Percentiles rank a stretch among this genome's conserved stretches.
phyloP scores from a whole-genome alignment of 1,140 invertebrate genomes.

The Gerris buenoi region DNA sequence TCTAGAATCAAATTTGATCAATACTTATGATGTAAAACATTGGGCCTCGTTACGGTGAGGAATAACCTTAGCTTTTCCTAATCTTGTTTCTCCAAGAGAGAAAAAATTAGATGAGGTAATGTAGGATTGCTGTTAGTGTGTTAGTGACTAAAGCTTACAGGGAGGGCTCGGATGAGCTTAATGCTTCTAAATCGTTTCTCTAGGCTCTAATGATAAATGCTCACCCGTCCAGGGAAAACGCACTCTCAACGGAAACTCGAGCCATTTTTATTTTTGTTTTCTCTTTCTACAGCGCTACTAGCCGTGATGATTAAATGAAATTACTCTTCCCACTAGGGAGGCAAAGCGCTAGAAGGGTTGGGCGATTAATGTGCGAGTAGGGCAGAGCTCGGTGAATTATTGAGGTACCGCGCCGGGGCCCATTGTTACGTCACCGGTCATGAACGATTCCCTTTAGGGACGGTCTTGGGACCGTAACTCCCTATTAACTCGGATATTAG shows the following conservation, averaged over 20 bases:
- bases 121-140: too few species aligned
- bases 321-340: not conserved
- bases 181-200: not conserved
- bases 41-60: too few species aligned
- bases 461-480: too few species aligned
- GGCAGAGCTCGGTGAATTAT: not conserved
- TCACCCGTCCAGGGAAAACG: not conserved
- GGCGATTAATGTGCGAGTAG: not conserved
- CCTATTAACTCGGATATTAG: too few species aligned
- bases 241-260: not conserved
- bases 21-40: too few species aligned
- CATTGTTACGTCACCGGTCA: not conserved
- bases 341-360: not conserved
- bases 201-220: not conserved
- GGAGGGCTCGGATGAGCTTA: not conserved
- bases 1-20: too few species aligned
- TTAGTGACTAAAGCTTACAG: too few species aligned
- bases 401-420: not conserved
- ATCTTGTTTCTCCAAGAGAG: too few species aligned
- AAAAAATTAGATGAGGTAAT: too few species aligned
- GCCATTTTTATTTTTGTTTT: not conserved
- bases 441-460: not conserved
- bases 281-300: not conserved
- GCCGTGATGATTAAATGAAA: not conserved
- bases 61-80: too few species aligned